Evolutionary conservation across 2,113 vertebrate genomes (phyloP).

Genomic region (Pterophyllum scalare): DNA sequence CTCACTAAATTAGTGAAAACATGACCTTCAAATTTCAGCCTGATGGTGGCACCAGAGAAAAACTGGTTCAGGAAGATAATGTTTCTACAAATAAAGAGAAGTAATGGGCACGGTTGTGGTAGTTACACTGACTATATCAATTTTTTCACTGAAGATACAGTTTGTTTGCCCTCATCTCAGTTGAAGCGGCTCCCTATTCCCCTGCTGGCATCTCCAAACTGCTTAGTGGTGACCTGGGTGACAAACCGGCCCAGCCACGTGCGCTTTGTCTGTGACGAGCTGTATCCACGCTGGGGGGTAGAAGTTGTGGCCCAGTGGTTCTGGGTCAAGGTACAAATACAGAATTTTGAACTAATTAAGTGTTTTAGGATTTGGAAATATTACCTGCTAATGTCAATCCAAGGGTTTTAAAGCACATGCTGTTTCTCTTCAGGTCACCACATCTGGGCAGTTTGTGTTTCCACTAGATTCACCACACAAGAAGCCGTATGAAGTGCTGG

Average conservation of each 20-base stretch:
- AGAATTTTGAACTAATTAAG: not conserved
- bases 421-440: conserved; percentile 85
- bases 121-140: not conserved
- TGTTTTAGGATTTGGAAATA: not conserved
- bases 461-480: conserved; percentile 95
- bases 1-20: not conserved
- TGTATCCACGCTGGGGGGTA: conserved; percentile 92
- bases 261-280: conserved; percentile 89
- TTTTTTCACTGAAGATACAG: conserved; percentile 81
- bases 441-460: conserved; percentile 90
- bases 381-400: not conserved
- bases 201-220: conserved; percentile 82
- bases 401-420: not conserved
- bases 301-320: conserved; percentile 89
- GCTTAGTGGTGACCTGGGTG: conserved; percentile 93
- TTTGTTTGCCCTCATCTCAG: conserved; percentile 85
- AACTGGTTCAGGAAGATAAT: not conserved
- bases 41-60: not conserved
- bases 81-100: not conserved
- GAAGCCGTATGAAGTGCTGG: conserved; percentile 93
- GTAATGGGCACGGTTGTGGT: not conserved
- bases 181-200: conserved; percentile 89
- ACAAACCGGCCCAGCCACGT: conserved; percentile 92
- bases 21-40: not conserved
- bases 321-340: conserved; percentile 94